Evolutionary conservation across 2,888 invertebrate genomes (phyloP).

Genomic region (Podotricha telesiphe): DNA sequence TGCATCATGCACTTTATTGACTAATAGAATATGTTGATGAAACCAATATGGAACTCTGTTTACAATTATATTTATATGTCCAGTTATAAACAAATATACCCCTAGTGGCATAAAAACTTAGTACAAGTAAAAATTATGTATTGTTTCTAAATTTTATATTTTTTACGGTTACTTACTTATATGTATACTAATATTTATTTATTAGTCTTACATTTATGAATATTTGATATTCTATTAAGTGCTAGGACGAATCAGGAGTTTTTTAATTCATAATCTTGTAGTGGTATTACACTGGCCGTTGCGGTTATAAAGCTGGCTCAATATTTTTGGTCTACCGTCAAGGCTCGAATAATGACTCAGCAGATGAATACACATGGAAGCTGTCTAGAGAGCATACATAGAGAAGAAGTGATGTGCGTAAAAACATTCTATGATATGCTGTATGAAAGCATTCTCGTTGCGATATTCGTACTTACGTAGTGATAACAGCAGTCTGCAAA

Average conservation of each 20-base stretch:
- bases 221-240: no score
- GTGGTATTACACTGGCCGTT: conserved; percentile 13
- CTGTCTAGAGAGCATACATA: conserved; percentile 72
- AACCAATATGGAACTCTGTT: neutral
- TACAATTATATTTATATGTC: neutral
- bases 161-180: no score
- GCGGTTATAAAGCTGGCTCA: conserved; percentile 27
- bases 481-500: conserved; percentile 70
- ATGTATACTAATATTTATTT: no score
- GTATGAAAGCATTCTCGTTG: conserved; percentile 71
- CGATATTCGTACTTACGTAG: conserved; percentile 78
- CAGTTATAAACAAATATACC: neutral
- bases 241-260: no score
- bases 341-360: conserved; percentile 37
- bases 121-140: no score
- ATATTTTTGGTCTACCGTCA: conserved; percentile 32
- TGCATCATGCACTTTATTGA: neutral
- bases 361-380: conserved; percentile 65
- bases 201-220: no score
- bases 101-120: neutral
- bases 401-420: conserved; percentile 68
- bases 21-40: neutral
- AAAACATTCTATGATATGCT: conserved; percentile 73
- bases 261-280: neutral
- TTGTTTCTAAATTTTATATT: no score